Conservation (phyloP, 2,888 invertebrate genomes). For the Scotopteryx bipunctaria region DNA sequence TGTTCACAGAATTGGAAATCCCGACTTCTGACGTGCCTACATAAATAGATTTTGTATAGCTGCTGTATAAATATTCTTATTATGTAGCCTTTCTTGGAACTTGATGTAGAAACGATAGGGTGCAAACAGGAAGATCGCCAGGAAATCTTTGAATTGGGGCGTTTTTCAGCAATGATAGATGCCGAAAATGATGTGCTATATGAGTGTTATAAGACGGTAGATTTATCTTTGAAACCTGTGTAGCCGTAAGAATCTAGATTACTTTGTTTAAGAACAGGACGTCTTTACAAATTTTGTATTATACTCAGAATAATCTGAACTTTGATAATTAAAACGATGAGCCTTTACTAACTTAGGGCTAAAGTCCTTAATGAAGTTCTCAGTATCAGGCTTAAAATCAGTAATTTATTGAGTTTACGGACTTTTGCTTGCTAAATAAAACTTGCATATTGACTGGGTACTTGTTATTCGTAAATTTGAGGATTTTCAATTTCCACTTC, state of each 20-base stretch:
- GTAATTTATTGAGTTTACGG: neutral
- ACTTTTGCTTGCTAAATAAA: neutral
- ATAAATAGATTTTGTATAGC: no score
- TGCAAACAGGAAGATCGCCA: no score
- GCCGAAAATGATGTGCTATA: neutral
- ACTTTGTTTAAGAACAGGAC: constrained; percentile 29
- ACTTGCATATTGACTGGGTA: no score
- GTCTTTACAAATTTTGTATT: constrained; percentile 26
- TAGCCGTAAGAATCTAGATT: constrained; percentile 44
- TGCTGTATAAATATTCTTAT: no score
- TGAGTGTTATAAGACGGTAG: neutral
- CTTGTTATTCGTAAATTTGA: no score
- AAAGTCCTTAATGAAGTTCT: constrained; percentile 6
- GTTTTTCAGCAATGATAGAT: neutral
- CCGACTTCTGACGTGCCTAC: no score
- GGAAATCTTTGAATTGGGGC: no score
- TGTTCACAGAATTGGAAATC: no score
- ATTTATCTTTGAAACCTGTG: neutral
- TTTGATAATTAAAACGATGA: constrained; percentile 29
- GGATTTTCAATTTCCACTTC: neutral
- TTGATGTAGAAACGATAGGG: no score
- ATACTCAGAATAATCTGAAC: constrained; percentile 23
- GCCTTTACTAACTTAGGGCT: constrained; percentile 21
- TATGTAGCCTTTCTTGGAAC: no score
- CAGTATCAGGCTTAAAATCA: neutral